A percentile compares a stretch with the other conserved stretches of the same genome.
Evolutionary conservation across 2,797 vertebrate species (phyloP).

Genomic region (Alfaro cultratus): DNA sequence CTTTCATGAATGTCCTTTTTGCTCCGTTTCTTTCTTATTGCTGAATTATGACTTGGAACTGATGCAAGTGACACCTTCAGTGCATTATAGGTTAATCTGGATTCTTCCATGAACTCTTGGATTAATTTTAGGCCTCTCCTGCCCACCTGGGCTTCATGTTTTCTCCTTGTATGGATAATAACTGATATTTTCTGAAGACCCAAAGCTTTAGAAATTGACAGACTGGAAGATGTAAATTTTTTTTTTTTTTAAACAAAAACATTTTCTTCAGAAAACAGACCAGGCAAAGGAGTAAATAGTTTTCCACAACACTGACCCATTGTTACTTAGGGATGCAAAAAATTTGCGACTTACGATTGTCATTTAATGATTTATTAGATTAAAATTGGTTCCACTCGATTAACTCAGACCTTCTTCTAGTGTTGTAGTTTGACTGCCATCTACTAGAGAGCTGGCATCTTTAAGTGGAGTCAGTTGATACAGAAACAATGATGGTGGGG

Average conservation of each 20-base stretch:
- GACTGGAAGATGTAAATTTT: not conserved
- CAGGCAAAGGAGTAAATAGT: too few relatives aligned
- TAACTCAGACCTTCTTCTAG: too few relatives aligned
- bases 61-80: not conserved
- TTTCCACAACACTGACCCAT: too few relatives aligned
- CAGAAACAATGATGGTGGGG: too few relatives aligned
- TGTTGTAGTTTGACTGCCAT: too few relatives aligned
- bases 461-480: too few relatives aligned
- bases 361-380: too few relatives aligned
- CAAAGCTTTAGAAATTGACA: not conserved
- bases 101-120: not conserved
- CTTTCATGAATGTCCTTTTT: not conserved
- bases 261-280: too few relatives aligned
- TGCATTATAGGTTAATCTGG: not conserved
- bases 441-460: too few relatives aligned
- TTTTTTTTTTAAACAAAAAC: not conserved
- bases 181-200: not conserved
- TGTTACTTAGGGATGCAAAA: too few relatives aligned
- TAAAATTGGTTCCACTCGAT: too few relatives aligned
- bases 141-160: not conserved
- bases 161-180: not conserved
- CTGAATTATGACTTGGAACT: not conserved
- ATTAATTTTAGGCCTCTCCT: not conserved
- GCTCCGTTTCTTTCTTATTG: not conserved
- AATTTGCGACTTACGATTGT: too few relatives aligned